phyloP scores from a whole-genome alignment of 1,140 invertebrate species.

The Lepidurus couesii region DNA sequence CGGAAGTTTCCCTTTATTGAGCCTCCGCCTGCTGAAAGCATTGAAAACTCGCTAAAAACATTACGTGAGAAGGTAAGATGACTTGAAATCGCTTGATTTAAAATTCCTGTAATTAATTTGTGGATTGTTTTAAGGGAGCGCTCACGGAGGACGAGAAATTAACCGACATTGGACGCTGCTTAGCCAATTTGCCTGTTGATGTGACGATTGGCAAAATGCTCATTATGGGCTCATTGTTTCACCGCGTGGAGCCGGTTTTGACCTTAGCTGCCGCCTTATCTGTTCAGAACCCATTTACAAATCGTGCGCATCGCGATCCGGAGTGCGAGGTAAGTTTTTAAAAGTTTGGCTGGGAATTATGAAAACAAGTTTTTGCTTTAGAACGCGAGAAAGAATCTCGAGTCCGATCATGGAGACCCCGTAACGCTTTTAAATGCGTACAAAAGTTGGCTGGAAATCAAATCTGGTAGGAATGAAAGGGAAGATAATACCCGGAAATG shows the following conservation, averaged over 20 bases:
- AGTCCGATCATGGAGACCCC: slow-evolving; percentile 92
- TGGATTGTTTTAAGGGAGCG: slow-evolving; percentile 57
- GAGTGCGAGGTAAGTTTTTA: slow-evolving; percentile 62
- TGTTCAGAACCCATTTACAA: slow-evolving; percentile 88
- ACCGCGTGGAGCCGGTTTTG: slow-evolving; percentile 84
- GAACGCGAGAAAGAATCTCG: slow-evolving; percentile 69
- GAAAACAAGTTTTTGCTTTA: slow-evolving; percentile 43
- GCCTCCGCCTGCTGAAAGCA: slow-evolving; percentile 63
- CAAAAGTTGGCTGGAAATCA: slow-evolving; percentile 80
- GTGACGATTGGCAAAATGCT: slow-evolving; percentile 94
- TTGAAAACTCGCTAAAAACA: slow-evolving; percentile 79
- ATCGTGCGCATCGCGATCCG: slow-evolving; percentile 73
- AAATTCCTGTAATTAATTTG: slow-evolving; percentile 27
- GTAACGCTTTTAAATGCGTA: slow-evolving; percentile 85
- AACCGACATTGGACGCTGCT: slow-evolving; percentile 80
- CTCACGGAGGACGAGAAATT: slow-evolving; percentile 74
- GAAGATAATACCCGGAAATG: slow-evolving; percentile 59
- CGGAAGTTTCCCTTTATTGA: slow-evolving; percentile 94
- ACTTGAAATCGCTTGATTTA: slow-evolving; percentile 18
- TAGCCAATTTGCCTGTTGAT: slow-evolving; percentile 88
- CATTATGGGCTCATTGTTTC: slow-evolving; percentile 83
- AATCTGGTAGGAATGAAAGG: slow-evolving; percentile 43
- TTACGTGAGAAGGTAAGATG: slow-evolving; percentile 76
- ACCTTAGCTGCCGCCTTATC: slow-evolving; percentile 86
- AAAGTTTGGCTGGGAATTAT: neutral